Evolutionary conservation across 2,113 vertebrate species (phyloP), one percentile per base, ranked within the genome.

Genomic region (Osmerus mordax): DNA sequence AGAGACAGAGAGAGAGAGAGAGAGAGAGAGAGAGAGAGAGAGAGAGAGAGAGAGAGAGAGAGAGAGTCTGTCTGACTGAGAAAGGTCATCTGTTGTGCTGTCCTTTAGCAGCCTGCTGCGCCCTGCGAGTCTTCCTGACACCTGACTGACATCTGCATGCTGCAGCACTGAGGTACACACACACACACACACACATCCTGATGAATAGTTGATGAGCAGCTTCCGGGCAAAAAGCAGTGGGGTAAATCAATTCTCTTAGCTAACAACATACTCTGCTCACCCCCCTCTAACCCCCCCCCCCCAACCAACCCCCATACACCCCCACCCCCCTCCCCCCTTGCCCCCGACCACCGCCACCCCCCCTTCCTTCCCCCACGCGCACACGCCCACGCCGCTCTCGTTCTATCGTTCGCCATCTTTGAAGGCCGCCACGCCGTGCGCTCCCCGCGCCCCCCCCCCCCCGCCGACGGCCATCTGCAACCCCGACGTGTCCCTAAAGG

Each of bases 131-230:
- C 72, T 77, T 79, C 67, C 70, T 21, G 82, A 80, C 80, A 74
- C 71, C 66, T 81, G 56, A 63, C 29, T 29, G 21, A 64, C 68
- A 73, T 69, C 23, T 64, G 53, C 28, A 69, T 72, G 73, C 73
- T 74, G 77, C 74, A n/a, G 64, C 73, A 70, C 54, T 18, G 32
- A 68, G 59, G 75, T 69, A 71, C 66, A 83, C 74, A 36, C 56
- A 74, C 47, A 76, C 73, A 67, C 75, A 63, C 61, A 63, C 28
- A 36, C n/a, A n/a, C n/a, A n/a, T 71, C n/a, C 69, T 73, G 78
- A 82, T 82, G 74, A 81, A 86, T 75, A 83, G 72, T 81, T 80
- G 76, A 84, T 72, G 78, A 81, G 77, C 36, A 53, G 76, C 72
- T 87, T 80, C 75, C 70, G 65, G 60, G 70, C 74, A 65, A 66